phyloP scores from a whole-genome alignment of 2,888 invertebrate genomes.

The Nymphalis urticae region DNA sequence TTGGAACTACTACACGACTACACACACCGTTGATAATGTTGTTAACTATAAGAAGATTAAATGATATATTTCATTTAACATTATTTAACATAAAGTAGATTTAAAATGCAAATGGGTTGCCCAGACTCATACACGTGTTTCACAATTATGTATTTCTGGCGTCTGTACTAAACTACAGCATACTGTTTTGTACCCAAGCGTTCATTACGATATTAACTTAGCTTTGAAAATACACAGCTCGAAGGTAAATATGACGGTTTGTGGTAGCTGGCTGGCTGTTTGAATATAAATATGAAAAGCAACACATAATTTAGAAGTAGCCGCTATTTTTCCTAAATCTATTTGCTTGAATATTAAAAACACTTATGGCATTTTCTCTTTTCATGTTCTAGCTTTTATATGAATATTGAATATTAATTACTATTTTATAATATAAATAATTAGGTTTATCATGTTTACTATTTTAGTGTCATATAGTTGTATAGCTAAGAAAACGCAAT shows the following conservation, averaged over 20 bases:
- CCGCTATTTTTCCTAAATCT: not conserved
- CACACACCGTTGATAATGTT: too few species aligned
- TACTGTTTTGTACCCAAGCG: slow-evolving; percentile 17
- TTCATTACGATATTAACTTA: slow-evolving; percentile 35
- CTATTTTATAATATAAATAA: too few species aligned
- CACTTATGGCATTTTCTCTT: too few species aligned
- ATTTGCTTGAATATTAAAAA: not conserved
- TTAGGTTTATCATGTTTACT: too few species aligned
- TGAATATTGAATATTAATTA: too few species aligned
- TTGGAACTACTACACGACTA: too few species aligned
- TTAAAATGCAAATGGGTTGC: not conserved
- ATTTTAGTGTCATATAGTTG: too few species aligned
- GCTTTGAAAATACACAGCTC: slow-evolving; percentile 24
- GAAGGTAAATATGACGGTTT: not conserved
- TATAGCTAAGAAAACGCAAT: too few species aligned
- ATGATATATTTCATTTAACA: not conserved
- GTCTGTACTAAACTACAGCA: slow-evolving; percentile 28
- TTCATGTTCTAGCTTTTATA: too few species aligned
- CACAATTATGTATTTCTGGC: slow-evolving; percentile 26
- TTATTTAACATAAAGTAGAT: not conserved
- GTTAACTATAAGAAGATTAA: too few species aligned
- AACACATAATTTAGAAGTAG: not conserved
- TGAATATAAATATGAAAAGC: not conserved
- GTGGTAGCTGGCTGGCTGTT: not conserved
- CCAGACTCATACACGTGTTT: slow-evolving; percentile 8